Evolutionary conservation across 2,113 vertebrate species (phyloP).

Genomic region (Cebidichthys violaceus): DNA sequence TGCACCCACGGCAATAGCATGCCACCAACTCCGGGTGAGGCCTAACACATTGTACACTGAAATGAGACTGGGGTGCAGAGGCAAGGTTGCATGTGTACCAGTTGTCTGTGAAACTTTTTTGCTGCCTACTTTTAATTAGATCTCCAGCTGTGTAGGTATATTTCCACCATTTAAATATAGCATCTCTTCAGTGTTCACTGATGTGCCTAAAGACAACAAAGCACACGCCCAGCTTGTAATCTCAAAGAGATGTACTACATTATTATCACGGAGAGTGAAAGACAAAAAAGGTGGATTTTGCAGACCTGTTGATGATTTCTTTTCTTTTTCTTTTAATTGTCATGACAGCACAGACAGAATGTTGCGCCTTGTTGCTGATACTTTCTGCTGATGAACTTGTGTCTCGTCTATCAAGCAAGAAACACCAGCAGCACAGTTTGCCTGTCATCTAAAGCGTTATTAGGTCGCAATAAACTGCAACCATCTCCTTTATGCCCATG

Average conservation of each 20-base stretch:
- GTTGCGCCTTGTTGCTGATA: neutral
- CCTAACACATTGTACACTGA: slow-evolving; percentile 40
- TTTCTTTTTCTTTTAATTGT: neutral
- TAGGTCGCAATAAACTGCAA: neutral
- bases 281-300: neutral
- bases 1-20: slow-evolving; percentile 68
- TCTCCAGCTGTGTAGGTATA: slow-evolving; percentile 24
- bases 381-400: neutral
- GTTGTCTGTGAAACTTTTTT: slow-evolving; percentile 47
- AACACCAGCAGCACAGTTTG: neutral
- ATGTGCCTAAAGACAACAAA: slow-evolving; percentile 19
- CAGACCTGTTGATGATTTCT: neutral
- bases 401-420: neutral
- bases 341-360: neutral
- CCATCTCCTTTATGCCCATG: neutral
- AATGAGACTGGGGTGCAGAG: slow-evolving; percentile 47
- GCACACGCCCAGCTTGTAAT: neutral
- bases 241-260: neutral
- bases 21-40: slow-evolving; percentile 55
- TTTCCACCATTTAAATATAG: slow-evolving; percentile 22
- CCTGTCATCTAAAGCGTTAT: neutral
- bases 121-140: slow-evolving; percentile 29
- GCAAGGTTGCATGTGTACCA: slow-evolving; percentile 41
- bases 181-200: neutral
- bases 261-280: slow-evolving; percentile 9